These are phyloP conservation scores for Calephelis perditalis DNA, from an alignment of 2,888 invertebrate genomes.

Conservation along the genomic window DNA sequence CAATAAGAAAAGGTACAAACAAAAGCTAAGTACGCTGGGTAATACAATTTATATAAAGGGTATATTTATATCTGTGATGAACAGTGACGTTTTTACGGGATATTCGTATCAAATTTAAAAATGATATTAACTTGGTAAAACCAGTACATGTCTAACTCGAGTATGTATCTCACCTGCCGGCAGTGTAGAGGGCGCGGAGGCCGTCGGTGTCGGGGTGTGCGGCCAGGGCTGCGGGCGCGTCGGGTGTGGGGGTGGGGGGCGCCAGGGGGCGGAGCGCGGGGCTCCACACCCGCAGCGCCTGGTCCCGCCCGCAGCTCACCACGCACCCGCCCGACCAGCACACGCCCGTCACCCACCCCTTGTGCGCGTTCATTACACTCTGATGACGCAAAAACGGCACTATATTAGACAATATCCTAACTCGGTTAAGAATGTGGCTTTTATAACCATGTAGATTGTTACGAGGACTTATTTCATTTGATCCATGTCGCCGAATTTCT, in stretches of 20 bases:
- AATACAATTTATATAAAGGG: too few relatives aligned
- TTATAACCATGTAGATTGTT: too few relatives aligned
- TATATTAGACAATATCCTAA: too few relatives aligned
- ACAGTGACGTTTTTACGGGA: too few relatives aligned
- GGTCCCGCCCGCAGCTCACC: slow-evolving; percentile 87
- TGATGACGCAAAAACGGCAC: slow-evolving; percentile 26
- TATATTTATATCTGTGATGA: too few relatives aligned
- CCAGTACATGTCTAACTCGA: neutral
- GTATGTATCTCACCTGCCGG: slow-evolving; percentile 84
- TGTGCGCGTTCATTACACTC: slow-evolving; percentile 88
- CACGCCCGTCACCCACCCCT: slow-evolving; percentile 91
- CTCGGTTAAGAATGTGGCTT: too few relatives aligned
- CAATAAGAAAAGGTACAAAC: too few relatives aligned
- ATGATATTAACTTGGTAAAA: too few relatives aligned
- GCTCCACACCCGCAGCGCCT: slow-evolving; percentile 87
- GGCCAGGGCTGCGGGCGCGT: slow-evolving; percentile 82
- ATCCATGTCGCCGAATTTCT: too few relatives aligned
- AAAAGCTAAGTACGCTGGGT: too few relatives aligned
- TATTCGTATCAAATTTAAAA: too few relatives aligned
- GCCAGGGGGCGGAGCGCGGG: slow-evolving; percentile 75
- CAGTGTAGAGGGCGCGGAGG: slow-evolving; percentile 80
- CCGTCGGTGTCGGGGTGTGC: slow-evolving; percentile 73
- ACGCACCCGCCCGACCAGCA: slow-evolving; percentile 59
- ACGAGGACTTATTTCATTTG: too few relatives aligned
- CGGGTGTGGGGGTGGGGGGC: slow-evolving; percentile 61